Base-by-base conservation (phyloP, 2,888 invertebrate genomes). In the Nemapogon koenigi region DNA sequence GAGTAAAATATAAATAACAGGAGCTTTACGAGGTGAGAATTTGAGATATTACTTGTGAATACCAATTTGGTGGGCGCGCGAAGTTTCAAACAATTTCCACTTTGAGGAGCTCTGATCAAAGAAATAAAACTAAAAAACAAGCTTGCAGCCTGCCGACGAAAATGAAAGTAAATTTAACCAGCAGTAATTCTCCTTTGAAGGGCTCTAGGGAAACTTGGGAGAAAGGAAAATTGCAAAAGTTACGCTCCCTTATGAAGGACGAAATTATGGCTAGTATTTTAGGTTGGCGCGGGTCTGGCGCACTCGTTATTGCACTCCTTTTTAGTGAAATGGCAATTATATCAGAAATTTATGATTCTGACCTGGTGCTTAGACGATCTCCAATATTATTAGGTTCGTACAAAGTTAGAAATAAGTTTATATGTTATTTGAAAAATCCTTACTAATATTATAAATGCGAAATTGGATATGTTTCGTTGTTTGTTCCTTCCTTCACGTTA, bases 61-160 rank as follows among this genome's bases (percentile, higher is more conserved):
- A 70, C 62, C 65, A 71, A 72, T 70, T 71, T 64, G 59, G 56
- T 50, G 43, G 48, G 57, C 49, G 51, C 52, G 51, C 53, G 50
- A 60, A 73, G 64, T 73, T 73, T 60, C 57, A 60, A 73, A 73
- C 71, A 72, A 72, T 69, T 70, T 71, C 57, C 62, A 66, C 72
- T 68, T 63, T 62, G 65, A 66, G 56, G 52, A 51, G 29, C 61
- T 59, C 62, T 73, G 71, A 75, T 76, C 76, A 76, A 75, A 76
- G 72, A 73, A 75, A 71, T 67, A 58, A 64, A 73, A 71, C 70
- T 73, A 71, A 73, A 75, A 75, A 73, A 64, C 70, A 63, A 62
- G 62, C 61, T 55, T 62, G 37, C 37, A 37, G 37, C 53, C 53
- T 41, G 42, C 52, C 52, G 53, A 59, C 55, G 65, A 64, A 66